These are phyloP conservation scores for Berghia stephanieae DNA, from an alignment of 1,140 invertebrate genomes.

Conservation along the genomic window DNA sequence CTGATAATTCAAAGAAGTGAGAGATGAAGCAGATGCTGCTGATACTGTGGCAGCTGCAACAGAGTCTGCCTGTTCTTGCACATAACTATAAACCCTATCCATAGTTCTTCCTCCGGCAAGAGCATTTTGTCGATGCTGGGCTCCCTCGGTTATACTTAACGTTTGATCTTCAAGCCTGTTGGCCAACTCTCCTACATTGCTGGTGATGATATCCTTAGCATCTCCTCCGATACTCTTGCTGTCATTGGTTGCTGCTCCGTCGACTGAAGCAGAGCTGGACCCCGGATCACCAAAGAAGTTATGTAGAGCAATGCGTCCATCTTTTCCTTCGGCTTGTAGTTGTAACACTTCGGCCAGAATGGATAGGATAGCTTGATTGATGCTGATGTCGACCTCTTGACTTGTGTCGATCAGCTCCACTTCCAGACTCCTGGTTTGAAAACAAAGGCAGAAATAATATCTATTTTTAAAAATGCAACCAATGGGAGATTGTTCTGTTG, in stretches of 20 bases:
- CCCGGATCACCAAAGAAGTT: not conserved
- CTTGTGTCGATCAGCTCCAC: conserved; percentile 1
- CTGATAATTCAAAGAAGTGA: too few relatives aligned
- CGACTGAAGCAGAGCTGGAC: not conserved
- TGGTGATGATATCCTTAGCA: not conserved
- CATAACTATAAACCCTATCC: too few relatives aligned
- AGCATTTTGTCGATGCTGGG: too few relatives aligned
- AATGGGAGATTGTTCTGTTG: not conserved
- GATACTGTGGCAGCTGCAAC: too few relatives aligned
- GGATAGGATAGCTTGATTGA: not conserved
- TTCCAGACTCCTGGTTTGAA: conserved; percentile 9
- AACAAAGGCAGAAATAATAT: not conserved
- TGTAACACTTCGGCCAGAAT: not conserved
- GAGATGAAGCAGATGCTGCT: too few relatives aligned
- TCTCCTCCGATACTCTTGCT: not conserved
- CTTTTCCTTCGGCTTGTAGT: not conserved
- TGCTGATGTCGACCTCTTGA: not conserved
- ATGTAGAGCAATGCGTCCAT: not conserved
- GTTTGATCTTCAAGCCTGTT: too few relatives aligned
- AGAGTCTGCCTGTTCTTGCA: too few relatives aligned
- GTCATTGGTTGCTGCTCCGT: not conserved
- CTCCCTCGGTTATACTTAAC: too few relatives aligned
- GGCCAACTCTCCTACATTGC: too few relatives aligned
- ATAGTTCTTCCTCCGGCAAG: too few relatives aligned
- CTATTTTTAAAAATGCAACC: not conserved